phyloP scores from a whole-genome alignment of 2,797 vertebrate genomes.

The Tauraco hartlaubi region DNA sequence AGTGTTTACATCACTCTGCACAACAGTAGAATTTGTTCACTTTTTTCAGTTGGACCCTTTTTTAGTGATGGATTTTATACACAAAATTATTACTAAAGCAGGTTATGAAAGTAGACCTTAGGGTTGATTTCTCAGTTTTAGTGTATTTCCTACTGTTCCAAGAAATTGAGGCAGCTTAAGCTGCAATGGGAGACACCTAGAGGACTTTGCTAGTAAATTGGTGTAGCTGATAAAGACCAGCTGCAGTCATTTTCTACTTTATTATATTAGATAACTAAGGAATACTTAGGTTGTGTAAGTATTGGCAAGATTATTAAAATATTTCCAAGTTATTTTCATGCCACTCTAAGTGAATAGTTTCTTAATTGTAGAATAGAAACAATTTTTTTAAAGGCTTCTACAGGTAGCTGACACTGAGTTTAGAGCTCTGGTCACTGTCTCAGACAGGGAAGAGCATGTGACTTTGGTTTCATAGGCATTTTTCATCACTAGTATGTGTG shows the following conservation, averaged over 20 bases:
- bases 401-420: background rate
- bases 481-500: background rate
- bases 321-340: background rate
- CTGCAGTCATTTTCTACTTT: background rate
- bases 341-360: background rate
- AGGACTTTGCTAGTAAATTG: background rate
- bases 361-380: background rate
- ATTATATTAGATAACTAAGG: background rate
- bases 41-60: background rate
- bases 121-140: background rate
- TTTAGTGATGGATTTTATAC: background rate
- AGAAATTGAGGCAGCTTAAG: background rate
- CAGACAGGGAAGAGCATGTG: background rate
- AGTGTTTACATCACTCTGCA: background rate
- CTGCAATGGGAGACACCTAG: constrained; percentile 16
- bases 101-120: background rate
- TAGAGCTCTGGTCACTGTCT: background rate
- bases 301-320: background rate
- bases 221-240: background rate
- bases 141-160: background rate
- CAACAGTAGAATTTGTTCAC: background rate
- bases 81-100: background rate
- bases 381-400: background rate
- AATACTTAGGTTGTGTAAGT: background rate
- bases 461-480: background rate